These are phyloP conservation scores for Odontophorus gujanensis DNA, from an alignment of 2,113 vertebrate species.

Conservation along the genomic window DNA sequence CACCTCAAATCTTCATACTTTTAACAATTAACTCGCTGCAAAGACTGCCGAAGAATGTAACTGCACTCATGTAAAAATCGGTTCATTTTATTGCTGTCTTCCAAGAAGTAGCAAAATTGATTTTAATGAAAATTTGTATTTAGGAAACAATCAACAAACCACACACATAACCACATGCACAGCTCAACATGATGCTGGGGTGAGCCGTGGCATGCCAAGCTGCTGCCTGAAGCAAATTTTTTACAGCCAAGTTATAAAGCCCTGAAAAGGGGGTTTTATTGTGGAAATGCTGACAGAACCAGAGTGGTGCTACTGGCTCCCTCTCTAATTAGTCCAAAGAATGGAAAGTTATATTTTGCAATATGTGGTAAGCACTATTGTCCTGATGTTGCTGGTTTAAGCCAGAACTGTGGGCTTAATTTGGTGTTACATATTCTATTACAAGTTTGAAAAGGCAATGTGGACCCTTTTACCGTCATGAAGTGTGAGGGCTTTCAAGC, in stretches of 20 bases:
- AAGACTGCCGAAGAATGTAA: constrained; percentile 46
- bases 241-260: constrained; percentile 81
- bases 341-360: constrained; percentile 76
- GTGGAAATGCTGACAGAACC: constrained; percentile 82
- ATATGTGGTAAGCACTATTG: constrained; percentile 65
- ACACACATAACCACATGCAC: constrained; percentile 46
- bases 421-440: constrained; percentile 35
- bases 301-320: constrained; percentile 76
- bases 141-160: constrained; percentile 71
- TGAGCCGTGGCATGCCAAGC: constrained; percentile 63
- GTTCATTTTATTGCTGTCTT: constrained; percentile 77
- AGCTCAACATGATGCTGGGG: constrained; percentile 67
- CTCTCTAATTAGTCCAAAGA: constrained; percentile 82
- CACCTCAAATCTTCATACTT: not conserved
- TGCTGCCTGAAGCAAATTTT: constrained; percentile 80
- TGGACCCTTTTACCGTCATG: constrained; percentile 39
- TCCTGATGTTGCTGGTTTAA: constrained; percentile 39
- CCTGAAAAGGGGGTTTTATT: constrained; percentile 79
- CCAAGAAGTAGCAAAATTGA: constrained; percentile 67
- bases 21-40: constrained; percentile 46
- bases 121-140: constrained; percentile 77
- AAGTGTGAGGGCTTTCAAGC: constrained; percentile 47
- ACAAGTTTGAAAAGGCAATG: constrained; percentile 25
- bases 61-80: constrained; percentile 48
- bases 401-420: constrained; percentile 55